Conservation (phyloP, 2,113 vertebrate genomes). For the Balaenoptera acutorostrata region DNA sequence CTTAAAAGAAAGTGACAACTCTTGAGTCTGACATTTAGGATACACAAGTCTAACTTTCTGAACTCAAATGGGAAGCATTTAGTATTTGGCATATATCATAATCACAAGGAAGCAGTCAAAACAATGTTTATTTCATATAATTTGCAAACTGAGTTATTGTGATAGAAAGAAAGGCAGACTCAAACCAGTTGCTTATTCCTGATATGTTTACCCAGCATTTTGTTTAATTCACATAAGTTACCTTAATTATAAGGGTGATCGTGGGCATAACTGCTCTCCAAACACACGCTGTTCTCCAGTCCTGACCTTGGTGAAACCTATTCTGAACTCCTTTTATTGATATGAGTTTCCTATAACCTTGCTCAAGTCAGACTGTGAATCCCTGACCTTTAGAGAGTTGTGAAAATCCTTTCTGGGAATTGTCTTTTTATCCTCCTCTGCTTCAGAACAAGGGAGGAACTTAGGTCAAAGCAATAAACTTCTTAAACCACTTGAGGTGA, state of each 20-base stretch:
- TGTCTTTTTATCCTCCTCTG: neutral
- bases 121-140: neutral
- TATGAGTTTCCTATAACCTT: neutral
- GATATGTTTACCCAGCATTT: neutral
- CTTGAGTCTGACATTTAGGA: neutral
- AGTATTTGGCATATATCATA: neutral
- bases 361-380: neutral
- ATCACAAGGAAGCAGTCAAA: neutral
- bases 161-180: neutral
- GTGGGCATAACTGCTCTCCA: neutral
- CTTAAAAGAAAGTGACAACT: neutral
- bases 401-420: neutral
- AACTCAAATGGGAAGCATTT: neutral
- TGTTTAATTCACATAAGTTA: neutral
- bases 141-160: neutral
- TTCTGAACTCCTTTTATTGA: neutral
- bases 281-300: neutral
- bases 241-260: neutral
- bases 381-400: neutral
- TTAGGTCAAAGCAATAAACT: neutral
- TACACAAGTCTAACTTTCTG: neutral
- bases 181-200: neutral
- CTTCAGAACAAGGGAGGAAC: neutral
- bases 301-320: neutral
- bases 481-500: neutral